These are phyloP conservation scores for Salarias fasciatus DNA, from an alignment of 2,797 vertebrate species.

Conservation along the genomic window DNA sequence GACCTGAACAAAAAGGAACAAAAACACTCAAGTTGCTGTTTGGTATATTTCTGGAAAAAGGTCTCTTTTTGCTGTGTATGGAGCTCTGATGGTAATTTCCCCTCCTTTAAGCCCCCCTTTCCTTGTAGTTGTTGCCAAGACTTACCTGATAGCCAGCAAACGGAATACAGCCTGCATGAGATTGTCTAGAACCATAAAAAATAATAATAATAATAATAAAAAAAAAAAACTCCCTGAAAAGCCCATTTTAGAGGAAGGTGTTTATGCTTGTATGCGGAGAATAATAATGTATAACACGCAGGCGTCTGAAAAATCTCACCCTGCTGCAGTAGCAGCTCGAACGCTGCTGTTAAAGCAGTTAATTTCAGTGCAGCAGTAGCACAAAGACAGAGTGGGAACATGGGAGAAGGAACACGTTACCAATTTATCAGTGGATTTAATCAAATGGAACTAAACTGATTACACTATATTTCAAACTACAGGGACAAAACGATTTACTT, in stretches of 20 bases:
- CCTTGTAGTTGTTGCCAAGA: constrained; percentile 34
- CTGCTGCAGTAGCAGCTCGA: constrained; percentile 10
- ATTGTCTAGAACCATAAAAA: constrained; percentile 20
- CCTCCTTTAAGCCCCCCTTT: constrained; percentile 1
- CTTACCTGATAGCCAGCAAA: constrained; percentile 17
- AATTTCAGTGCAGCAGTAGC: constrained; percentile 18
- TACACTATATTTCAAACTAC: constrained; percentile 65
- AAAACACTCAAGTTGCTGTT: constrained; percentile 4
- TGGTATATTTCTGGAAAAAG: constrained; percentile 11
- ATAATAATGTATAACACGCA: constrained; percentile 11
- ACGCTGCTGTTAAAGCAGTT: constrained; percentile 22
- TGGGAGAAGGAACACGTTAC: constrained; percentile 27
- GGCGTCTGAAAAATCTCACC: constrained; percentile 21
- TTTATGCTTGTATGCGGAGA: constrained; percentile 23
- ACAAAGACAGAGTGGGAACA: constrained; percentile 49
- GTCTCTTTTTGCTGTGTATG: neutral
- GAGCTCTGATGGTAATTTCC: constrained; percentile 32
- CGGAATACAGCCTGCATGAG: constrained; percentile 24
- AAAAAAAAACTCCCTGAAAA: constrained; percentile 28
- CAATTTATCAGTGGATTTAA: constrained; percentile 64
- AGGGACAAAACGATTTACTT: constrained; percentile 65
- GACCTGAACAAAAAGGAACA: neutral
- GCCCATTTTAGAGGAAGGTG: constrained; percentile 14
- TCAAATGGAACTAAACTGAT: constrained; percentile 73
- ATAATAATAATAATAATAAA: too few relatives aligned